Base-by-base conservation (phyloP, 2,113 vertebrate species). In the Stigmatopora argus region DNA sequence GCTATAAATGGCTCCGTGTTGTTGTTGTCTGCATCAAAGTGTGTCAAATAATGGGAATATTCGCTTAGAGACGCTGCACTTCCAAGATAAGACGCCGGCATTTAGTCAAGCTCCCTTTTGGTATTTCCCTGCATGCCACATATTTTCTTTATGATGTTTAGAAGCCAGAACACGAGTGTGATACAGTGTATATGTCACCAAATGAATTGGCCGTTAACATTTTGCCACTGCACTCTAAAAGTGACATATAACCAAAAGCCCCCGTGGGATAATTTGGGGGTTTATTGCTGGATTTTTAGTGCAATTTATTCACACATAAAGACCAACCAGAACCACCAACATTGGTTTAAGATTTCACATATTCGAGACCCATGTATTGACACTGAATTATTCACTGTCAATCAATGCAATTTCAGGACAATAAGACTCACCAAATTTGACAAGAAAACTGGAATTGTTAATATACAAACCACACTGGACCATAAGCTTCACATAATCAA, bases 1-100 rank as follows among this genome's bases (percentile, higher is more conserved):
- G 56, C 34, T 21, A 62, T 64, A 59, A 74, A 72, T 48, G 64
- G 64, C 61, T 70, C 31, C 44, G 5, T 57, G 51, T 53, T 60
- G 57, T 59, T 61, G 58, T 62, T 53, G 64, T 62, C 61, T 56
- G 12, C n/a, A 35, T 73, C 57, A 26, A 78, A 62, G 62, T 72
- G 38, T 63, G 57, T 65, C 19, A 64, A 63, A 63, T 59, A 70
- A 58, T 60, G 10, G 26, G 69, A 61, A 41, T 53, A 44, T 61
- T 51, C 34, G 15, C 63, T 60, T 34, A 0, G n/a, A 46, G 56
- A 67, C 49, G 45, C 62, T 60, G 26, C 7, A 7, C 65, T 60
- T 57, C 59, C 59, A 60, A 71, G 65, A 60, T 41, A 31, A 67
- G 52, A 47, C 0, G 1, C 19, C 1, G 0, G 21, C 44, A 4